phyloP scores from a whole-genome alignment of 2,888 invertebrate species.

The Polyommatus iphigenia region DNA sequence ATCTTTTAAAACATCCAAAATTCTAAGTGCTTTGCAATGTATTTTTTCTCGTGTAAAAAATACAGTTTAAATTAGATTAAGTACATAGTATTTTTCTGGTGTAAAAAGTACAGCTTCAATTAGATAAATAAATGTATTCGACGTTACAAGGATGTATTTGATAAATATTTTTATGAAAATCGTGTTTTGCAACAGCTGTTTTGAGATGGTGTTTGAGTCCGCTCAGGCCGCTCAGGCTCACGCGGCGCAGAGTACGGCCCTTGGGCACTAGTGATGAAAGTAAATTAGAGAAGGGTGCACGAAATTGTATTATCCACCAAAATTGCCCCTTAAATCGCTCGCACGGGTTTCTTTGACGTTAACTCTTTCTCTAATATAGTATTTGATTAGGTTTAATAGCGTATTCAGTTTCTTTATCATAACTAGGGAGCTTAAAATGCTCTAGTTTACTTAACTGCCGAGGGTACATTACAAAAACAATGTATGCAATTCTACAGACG shows the following conservation, averaged over 20 bases:
- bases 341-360: slow-evolving; percentile 48
- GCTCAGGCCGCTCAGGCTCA: slow-evolving; percentile 49
- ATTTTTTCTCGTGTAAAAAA: too few species aligned
- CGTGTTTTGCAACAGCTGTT: slow-evolving; percentile 36
- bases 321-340: slow-evolving; percentile 60
- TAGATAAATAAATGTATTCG: too few species aligned
- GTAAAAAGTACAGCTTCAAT: too few species aligned
- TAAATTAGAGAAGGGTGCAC: slow-evolving; percentile 64
- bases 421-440: not conserved
- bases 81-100: too few species aligned
- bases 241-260: slow-evolving; percentile 52
- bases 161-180: not conserved
- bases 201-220: slow-evolving; percentile 45
- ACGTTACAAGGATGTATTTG: not conserved
- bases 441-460: not conserved
- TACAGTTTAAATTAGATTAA: too few species aligned
- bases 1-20: too few species aligned
- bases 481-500: not conserved
- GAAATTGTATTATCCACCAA: slow-evolving; percentile 68
- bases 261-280: slow-evolving; percentile 55
- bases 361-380: slow-evolving; percentile 48
- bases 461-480: not conserved
- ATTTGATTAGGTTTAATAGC: not conserved
- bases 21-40: too few species aligned
- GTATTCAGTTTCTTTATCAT: not conserved